Percentiles rank a stretch among this genome's conserved stretches.
Conservation (phyloP, 2,797 vertebrate species). For the Channallabes apus region DNA sequence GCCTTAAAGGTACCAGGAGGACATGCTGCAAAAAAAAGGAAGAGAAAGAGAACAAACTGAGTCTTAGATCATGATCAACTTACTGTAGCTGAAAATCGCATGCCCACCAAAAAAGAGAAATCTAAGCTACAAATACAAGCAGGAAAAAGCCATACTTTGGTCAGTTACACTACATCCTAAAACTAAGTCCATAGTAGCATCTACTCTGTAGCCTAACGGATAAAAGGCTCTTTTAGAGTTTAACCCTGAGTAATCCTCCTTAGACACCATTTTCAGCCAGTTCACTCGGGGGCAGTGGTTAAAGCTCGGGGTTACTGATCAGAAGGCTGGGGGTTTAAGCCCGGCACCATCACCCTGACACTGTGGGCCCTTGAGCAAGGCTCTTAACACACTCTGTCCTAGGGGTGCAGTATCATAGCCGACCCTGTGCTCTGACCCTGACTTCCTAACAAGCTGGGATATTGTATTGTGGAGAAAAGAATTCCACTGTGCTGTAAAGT, state of each 20-base stretch:
- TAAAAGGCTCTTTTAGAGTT: not conserved
- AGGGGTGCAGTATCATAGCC: no score
- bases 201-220: not conserved
- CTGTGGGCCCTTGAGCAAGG: no score
- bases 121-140: not conserved
- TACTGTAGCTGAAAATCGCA: not conserved
- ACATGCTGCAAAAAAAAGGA: slow-evolving; percentile 80
- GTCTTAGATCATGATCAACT: not conserved
- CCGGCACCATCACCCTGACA: no score
- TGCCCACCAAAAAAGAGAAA: not conserved
- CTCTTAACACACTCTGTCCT: no score
- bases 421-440: no score
- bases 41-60: slow-evolving; percentile 31
- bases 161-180: not conserved
- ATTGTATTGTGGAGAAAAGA: no score
- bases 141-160: not conserved
- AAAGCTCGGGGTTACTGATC: no score
- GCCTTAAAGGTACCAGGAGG: slow-evolving; percentile 94
- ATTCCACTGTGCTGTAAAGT: no score
- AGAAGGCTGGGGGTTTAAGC: no score
- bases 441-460: no score
- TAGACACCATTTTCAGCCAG: not conserved
- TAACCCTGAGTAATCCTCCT: not conserved
- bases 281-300: not conserved
- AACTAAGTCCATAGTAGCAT: not conserved